phyloP scores from a whole-genome alignment of 2,797 vertebrate species.

The Semaprochilodus insignis region DNA sequence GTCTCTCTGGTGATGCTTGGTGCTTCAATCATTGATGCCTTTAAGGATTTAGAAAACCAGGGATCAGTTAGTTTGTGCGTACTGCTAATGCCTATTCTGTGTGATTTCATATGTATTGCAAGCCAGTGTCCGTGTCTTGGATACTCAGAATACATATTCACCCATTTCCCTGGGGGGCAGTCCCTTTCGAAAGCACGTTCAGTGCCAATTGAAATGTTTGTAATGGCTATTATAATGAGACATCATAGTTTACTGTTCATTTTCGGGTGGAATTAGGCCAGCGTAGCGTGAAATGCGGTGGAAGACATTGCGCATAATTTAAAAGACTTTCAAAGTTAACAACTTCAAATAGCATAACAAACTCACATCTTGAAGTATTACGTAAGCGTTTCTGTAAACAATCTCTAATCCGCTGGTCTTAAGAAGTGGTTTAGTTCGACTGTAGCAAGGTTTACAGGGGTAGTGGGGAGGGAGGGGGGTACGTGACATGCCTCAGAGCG shows the following conservation, averaged over 20 bases:
- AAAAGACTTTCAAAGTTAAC: slow-evolving; percentile 22
- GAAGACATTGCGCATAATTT: slow-evolving; percentile 15
- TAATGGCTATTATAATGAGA: slow-evolving; percentile 52
- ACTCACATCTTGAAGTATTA: background rate
- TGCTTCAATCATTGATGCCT: slow-evolving; percentile 7
- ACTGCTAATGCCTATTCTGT: background rate
- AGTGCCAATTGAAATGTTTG: slow-evolving; percentile 34
- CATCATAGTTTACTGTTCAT: slow-evolving; percentile 36
- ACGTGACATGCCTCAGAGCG: slow-evolving; percentile 52
- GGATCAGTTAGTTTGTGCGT: background rate
- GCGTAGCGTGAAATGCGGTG: slow-evolving; percentile 27
- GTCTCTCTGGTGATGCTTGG: background rate
- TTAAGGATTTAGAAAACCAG: background rate
- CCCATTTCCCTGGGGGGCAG: slow-evolving; percentile 44
- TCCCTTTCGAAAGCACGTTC: slow-evolving; percentile 47
- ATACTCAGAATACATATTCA: slow-evolving; percentile 45
- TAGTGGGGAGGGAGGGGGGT: slow-evolving; percentile 13
- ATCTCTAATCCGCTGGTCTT: slow-evolving; percentile 5
- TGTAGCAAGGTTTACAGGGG: slow-evolving; percentile 23
- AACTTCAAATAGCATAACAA: slow-evolving; percentile 6
- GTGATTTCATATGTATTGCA: background rate
- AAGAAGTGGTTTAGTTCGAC: slow-evolving; percentile 7
- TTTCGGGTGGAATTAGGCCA: slow-evolving; percentile 41
- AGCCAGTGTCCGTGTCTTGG: slow-evolving; percentile 38
- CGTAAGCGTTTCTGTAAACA: slow-evolving; percentile 8